Percentiles rank a stretch among this genome's conserved stretches.
phyloP scores from a whole-genome alignment of 2,113 vertebrate species.

The Ctenomys sociabilis region DNA sequence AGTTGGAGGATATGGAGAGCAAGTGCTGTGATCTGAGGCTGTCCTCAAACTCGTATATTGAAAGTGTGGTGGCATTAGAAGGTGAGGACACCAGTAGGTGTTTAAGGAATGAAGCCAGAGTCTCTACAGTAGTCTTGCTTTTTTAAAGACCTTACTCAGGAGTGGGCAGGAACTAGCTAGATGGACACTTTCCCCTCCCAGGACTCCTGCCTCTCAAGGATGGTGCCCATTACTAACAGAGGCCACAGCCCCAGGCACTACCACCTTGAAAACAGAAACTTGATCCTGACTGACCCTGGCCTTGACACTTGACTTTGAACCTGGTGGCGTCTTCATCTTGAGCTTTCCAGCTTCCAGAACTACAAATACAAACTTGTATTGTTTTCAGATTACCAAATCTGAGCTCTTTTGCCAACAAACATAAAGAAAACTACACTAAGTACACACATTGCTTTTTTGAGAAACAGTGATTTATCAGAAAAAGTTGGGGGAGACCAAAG shows the following conservation, averaged over 20 bases:
- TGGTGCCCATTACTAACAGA: fast-evolving
- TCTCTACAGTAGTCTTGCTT: not conserved
- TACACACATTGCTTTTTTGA: not conserved
- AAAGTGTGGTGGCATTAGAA: too few species aligned
- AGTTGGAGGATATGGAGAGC: not conserved
- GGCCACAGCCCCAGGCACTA: fast-evolving
- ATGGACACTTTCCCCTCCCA: not conserved
- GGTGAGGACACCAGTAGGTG: not conserved
- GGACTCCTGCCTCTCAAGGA: not conserved
- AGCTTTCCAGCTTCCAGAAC: not conserved
- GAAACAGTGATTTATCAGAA: not conserved
- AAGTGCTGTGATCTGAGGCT: not conserved
- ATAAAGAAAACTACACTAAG: not conserved
- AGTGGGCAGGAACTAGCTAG: not conserved
- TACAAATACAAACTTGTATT: not conserved
- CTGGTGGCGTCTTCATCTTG: not conserved
- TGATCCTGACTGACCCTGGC: not conserved
- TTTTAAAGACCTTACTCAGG: not conserved
- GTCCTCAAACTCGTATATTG: not conserved
- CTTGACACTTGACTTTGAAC: too few species aligned
- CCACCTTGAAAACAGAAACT: not conserved
- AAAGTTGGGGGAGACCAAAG: not conserved
- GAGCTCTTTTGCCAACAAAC: not conserved
- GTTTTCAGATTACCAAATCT: not conserved
- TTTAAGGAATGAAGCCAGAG: not conserved